Evolutionary conservation across 2,113 vertebrate species (phyloP), one percentile per base, ranked within the genome.

Genomic region (Trogon melanurus): DNA sequence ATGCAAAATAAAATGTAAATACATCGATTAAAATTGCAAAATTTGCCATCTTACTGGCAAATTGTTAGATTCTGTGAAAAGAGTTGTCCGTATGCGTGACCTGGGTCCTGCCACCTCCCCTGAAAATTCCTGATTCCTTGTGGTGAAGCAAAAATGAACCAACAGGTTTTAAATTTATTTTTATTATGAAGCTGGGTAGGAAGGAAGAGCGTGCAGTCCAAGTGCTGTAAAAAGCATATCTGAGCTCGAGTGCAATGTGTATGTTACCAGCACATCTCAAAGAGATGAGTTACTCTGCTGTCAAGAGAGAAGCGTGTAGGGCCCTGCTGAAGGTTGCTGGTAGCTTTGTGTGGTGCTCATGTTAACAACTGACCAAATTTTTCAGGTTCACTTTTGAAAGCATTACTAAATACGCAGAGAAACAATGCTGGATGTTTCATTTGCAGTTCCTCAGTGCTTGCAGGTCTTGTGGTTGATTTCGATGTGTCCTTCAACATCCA

Each of bases 61-160:
- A 53, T 16, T 2, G 14, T 18, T 45, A 12, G 22, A 13, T 57
- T 44, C n/a, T 58, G 32, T 79, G 53, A 23, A 47, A 75, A n/a
- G 34, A 2, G 0, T 45, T 56, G 62, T 56, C 51, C 27, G 2
- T 21, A 0, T 34, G 4, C 8, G 3, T n/a, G 16, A 76, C 57
- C 19, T 53, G 29, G 14, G 50, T 93, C 58, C 29, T 72, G 48
- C 48, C 53, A 21, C 36, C 71, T 66, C 7, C 41, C 32, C 53
- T 48, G 16, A 81, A 67, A 76, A 2, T 6, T 53, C 27, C 10
- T 53, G 47, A 13, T 53, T 3, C 5, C n/a, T 47, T 44, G 13
- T 81, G 29, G 15, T 62, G 3, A 53, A 71, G 67, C 21, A 66
- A 83, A 75, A 62, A 14, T 47, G 32, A 44, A 66, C 2, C 9